These are phyloP conservation scores for Gasterosteus nipponicus DNA, from an alignment of 2,113 vertebrate species.

Conservation along the genomic window DNA sequence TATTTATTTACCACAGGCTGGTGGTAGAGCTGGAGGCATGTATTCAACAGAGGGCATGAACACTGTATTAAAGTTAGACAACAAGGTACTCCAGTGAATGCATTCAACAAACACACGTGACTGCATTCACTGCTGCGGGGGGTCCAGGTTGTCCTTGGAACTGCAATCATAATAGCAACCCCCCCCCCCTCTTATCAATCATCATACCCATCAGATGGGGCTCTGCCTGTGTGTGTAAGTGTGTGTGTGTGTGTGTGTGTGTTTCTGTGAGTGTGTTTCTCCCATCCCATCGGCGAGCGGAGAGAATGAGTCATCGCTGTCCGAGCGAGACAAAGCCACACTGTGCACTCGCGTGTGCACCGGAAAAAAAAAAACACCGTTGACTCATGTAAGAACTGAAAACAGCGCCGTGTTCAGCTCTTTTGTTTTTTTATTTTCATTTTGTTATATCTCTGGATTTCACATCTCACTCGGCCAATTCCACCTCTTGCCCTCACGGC, in stretches of 20 bases:
- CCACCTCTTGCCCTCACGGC: conserved; percentile 49
- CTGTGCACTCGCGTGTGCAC: conserved; percentile 1
- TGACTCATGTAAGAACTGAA: conserved; percentile 12
- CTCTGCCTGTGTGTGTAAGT: conserved; percentile 19
- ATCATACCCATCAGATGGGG: conserved; percentile 39
- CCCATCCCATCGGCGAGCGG: conserved; percentile 25
- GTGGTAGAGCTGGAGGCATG: conserved; percentile 6
- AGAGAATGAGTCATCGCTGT: conserved; percentile 67
- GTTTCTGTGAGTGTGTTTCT: conserved; percentile 20
- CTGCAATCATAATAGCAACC: conserved; percentile 39
- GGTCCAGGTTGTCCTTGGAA: conserved; percentile 54
- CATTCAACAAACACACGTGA: conserved; percentile 15
- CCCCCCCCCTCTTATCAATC: conserved; percentile 53
- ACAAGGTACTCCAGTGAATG: background rate
- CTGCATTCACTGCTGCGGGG: conserved; percentile 16
- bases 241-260: conserved; percentile 22
- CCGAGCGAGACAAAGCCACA: conserved; percentile 39
- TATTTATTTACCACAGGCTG: background rate
- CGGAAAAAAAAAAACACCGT: background rate
- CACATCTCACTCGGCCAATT: conserved; percentile 43
- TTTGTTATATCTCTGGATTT: conserved; percentile 12
- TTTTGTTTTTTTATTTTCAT: background rate
- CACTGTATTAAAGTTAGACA: background rate
- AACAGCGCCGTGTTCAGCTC: background rate
- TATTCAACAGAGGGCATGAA: background rate